phyloP scores from a whole-genome alignment of 2,888 invertebrate species.

The Itoplectis maculator region DNA sequence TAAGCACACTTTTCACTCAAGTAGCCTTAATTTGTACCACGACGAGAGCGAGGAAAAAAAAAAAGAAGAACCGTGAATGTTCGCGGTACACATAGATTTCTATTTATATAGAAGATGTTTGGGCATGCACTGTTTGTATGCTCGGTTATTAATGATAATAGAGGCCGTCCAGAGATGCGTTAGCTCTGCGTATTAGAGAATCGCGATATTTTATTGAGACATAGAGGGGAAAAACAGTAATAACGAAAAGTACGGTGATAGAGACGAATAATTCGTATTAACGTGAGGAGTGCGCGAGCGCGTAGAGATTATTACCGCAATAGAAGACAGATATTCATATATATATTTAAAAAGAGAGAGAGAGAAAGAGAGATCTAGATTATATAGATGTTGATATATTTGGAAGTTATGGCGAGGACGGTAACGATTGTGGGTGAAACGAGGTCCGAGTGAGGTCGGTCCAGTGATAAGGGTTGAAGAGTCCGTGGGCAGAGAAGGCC shows the following conservation, averaged over 20 bases:
- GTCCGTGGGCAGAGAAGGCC: not conserved
- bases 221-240: not conserved
- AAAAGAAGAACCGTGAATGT: not conserved
- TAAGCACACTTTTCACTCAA: slow-evolving; percentile 63
- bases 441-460: slow-evolving; percentile 35
- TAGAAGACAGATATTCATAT: slow-evolving; percentile 35
- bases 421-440: slow-evolving; percentile 44
- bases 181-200: slow-evolving; percentile 17
- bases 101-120: slow-evolving; percentile 44
- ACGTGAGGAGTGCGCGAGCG: not conserved
- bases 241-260: not conserved
- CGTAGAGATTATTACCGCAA: slow-evolving; percentile 27
- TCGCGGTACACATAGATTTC: slow-evolving; percentile 33
- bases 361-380: slow-evolving; percentile 21
- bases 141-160: slow-evolving; percentile 27
- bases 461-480: slow-evolving; percentile 33
- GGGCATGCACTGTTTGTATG: slow-evolving; percentile 43
- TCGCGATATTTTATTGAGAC: slow-evolving; percentile 26
- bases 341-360: slow-evolving; percentile 7
- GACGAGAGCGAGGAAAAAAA: not conserved
- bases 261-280: slow-evolving; percentile 2
- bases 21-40: slow-evolving; percentile 65
- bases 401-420: slow-evolving; percentile 46
- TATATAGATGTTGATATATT: slow-evolving; percentile 39
- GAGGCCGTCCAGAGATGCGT: slow-evolving; percentile 37